Percentiles rank a stretch among this genome's conserved stretches.
Conservation (phyloP, 1,140 invertebrate genomes). For the Drosophila navojoa region DNA sequence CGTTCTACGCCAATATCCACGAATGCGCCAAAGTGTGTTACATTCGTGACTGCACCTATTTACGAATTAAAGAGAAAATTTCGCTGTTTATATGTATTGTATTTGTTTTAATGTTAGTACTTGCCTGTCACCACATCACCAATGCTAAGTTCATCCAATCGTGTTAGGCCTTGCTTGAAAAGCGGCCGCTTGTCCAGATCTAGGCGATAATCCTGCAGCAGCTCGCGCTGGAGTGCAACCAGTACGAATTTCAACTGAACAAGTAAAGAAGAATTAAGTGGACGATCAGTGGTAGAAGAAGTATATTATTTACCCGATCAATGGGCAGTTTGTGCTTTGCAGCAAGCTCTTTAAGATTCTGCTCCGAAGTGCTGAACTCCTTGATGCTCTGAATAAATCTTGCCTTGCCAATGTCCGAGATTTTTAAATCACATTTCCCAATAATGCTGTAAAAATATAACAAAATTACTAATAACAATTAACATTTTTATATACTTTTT, state of each 20-base stretch:
- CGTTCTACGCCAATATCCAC: constrained; percentile 93
- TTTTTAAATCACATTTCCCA: constrained; percentile 81
- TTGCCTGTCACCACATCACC: constrained; percentile 85
- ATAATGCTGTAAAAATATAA: constrained; percentile 78
- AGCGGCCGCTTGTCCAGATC: constrained; percentile 87
- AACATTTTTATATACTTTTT: constrained; percentile 13
- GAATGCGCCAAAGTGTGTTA: constrained; percentile 95
- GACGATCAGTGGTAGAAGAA: neutral
- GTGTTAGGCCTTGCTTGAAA: constrained; percentile 87
- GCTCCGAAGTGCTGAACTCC: constrained; percentile 45
- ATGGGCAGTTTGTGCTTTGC: constrained; percentile 84
- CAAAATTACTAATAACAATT: constrained; percentile 42
- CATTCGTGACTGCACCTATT: constrained; percentile 89
- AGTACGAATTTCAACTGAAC: constrained; percentile 86
- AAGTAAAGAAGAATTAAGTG: neutral
- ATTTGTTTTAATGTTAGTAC: neutral
- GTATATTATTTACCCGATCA: constrained; percentile 80
- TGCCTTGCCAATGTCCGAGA: constrained; percentile 84
- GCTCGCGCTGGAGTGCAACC: constrained; percentile 87
- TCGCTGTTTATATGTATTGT: neutral
- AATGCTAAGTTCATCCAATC: constrained; percentile 86
- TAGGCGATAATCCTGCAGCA: constrained; percentile 88
- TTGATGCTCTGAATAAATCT: constrained; percentile 84
- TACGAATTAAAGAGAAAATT: neutral
- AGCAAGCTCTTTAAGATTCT: constrained; percentile 78